Conservation (phyloP, 2,888 invertebrate genomes). For the Caenorhabditis sp. region DNA sequence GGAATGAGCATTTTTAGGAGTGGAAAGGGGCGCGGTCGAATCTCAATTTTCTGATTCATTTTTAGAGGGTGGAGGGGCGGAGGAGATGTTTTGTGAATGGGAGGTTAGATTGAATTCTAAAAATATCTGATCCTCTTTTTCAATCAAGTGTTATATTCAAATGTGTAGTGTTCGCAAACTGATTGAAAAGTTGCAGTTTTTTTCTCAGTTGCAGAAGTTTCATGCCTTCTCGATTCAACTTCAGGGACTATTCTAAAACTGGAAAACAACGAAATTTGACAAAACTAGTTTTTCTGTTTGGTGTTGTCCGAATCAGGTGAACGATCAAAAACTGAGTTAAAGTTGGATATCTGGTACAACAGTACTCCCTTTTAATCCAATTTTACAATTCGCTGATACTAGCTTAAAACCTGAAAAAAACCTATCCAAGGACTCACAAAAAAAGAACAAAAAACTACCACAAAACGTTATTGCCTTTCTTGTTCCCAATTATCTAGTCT, state of each 20-base stretch:
- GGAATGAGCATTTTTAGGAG: constrained; percentile 19
- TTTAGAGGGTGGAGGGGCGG: neutral
- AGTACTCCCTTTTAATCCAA: too few relatives aligned
- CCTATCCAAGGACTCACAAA: neutral
- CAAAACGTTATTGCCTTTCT: neutral
- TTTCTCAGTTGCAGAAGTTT: too few relatives aligned
- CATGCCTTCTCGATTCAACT: too few relatives aligned
- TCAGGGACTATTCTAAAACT: too few relatives aligned
- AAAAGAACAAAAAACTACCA: neutral
- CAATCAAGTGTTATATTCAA: neutral
- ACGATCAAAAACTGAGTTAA: too few relatives aligned
- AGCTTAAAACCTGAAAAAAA: too few relatives aligned
- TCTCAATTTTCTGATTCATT: constrained; percentile 13
- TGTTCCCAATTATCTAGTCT: constrained; percentile 26
- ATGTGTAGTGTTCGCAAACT: neutral
- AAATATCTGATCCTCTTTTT: neutral
- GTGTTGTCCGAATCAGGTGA: too few relatives aligned
- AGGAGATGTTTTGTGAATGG: constrained; percentile 12
- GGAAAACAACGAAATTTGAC: too few relatives aligned
- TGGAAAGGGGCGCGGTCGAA: constrained; percentile 12
- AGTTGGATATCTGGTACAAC: too few relatives aligned
- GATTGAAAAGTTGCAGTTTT: too few relatives aligned
- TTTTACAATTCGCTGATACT: too few relatives aligned
- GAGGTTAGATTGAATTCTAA: neutral
- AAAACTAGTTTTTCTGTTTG: too few relatives aligned